Base-by-base conservation (phyloP, 2,888 invertebrate genomes). In the Agriotes lineatus region DNA sequence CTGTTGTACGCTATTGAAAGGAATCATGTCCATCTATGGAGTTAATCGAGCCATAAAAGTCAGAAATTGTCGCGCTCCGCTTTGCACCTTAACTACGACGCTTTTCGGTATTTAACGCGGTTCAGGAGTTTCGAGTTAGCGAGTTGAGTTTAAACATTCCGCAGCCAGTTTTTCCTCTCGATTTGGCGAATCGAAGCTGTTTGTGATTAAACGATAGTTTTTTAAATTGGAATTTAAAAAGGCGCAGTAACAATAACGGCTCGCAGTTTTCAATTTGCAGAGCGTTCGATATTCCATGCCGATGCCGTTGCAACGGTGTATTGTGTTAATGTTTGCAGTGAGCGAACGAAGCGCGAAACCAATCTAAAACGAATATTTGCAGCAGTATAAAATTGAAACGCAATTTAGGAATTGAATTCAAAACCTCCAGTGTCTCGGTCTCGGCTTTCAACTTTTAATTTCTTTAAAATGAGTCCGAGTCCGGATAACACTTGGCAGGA, bases 401-500 rank as follows among this genome's bases (percentile, higher is more conserved):
- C 70, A 70, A 74, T 71, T 71, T 63, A 61, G 54, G 69, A 71
- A 71, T 71, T 72, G 72, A 72, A 74, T 74, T 71, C 66, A 60
- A 50, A 65, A 63, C 44, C 63, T 52, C 37, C 56, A 65, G 64
- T 67, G 69, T 71, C 67, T 59, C 63, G 50, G 57, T 72, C 65
- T 44, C 50, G 67, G 67, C 69, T 72, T 71, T 71, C 71, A 72
- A 74, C 74, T 74, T 74, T 74, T 74, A 74, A 74, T 74, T 73
- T 73, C 73, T 72, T 72, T 72, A 71, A 73, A 74, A 73, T 67
- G 72, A 73, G 72, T 67, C 67, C 61, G 64, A 64, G 59, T 58
- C 57, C 64, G 69, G 72, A 72, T 73, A 73, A 72, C 71, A 74
- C 72, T 74, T 74, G 71, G 74, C 74, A 72, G 68, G 72, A 69